phyloP scores from a whole-genome alignment of 23 tunicate genomes.

The Trididemnum miniatum region DNA sequence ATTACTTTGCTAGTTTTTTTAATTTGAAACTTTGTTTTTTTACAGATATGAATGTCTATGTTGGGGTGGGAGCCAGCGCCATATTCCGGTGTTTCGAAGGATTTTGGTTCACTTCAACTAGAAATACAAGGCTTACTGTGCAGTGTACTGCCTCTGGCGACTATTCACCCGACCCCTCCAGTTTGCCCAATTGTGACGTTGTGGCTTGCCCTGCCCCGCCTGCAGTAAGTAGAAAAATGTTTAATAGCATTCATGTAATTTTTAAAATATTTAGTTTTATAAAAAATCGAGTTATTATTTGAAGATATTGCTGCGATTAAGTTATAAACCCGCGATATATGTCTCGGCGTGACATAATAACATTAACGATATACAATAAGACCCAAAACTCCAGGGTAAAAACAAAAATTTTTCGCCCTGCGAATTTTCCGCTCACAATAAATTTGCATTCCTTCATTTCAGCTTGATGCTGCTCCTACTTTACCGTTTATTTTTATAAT shows the following conservation, averaged over 20 bases:
- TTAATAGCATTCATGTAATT: background rate
- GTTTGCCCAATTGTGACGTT: background rate
- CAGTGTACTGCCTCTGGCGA: background rate
- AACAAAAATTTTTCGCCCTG: too few species aligned
- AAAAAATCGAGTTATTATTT: too few species aligned
- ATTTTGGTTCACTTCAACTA: background rate
- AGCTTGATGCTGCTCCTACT: too few species aligned
- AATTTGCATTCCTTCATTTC: too few species aligned
- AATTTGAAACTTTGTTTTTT: background rate
- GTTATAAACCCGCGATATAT: too few species aligned
- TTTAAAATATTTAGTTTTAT: background rate
- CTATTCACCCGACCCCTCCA: background rate
- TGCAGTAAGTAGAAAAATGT: background rate
- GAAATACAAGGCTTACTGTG: background rate
- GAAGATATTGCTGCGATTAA: too few species aligned
- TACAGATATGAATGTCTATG: background rate
- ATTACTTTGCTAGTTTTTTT: too few species aligned
- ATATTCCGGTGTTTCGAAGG: background rate
- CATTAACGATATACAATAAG: too few species aligned
- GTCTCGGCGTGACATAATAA: too few species aligned
- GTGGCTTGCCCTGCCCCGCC: background rate
- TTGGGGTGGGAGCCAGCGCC: background rate
- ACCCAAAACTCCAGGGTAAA: too few species aligned
- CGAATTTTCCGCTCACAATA: too few species aligned
- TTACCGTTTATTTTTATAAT: too few species aligned